A percentile compares a stretch with the other conserved stretches of the same genome.
Evolutionary conservation across 2,797 vertebrate species (phyloP).

Genomic region (Thaleichthys pacificus): DNA sequence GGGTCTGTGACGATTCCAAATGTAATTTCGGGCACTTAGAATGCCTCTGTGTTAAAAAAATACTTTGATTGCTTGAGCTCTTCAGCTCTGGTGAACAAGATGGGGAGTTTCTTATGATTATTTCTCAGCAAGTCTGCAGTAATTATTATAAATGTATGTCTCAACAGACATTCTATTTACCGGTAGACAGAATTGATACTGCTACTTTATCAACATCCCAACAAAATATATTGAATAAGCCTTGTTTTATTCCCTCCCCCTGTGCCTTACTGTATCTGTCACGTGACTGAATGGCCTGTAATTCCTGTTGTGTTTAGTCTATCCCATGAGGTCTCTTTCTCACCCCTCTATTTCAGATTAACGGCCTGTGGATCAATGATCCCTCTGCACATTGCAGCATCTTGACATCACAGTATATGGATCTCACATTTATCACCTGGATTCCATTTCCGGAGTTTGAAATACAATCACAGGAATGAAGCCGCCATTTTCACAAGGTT

Average conservation of each 20-base stretch:
- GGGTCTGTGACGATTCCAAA: neutral
- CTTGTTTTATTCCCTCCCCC: neutral
- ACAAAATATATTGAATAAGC: neutral
- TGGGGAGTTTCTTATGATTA: neutral
- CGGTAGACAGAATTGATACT: neutral
- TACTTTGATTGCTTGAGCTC: neutral
- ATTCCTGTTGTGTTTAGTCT: neutral
- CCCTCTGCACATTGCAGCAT: constrained; percentile 7
- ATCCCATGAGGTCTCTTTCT: constrained; percentile 7
- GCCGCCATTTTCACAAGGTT: constrained; percentile 10
- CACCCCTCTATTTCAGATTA: constrained; percentile 14
- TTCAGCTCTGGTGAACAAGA: neutral
- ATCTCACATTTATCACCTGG: constrained; percentile 23
- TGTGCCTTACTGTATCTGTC: neutral
- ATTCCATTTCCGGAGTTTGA: constrained; percentile 19
- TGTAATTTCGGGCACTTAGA: neutral
- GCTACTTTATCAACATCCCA: neutral
- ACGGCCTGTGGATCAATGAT: constrained; percentile 16
- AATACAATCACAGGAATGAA: constrained; percentile 11
- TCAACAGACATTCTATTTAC: neutral
- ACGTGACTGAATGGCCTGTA: constrained; percentile 5
- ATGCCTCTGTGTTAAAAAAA: neutral
- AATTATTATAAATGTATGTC: no score
- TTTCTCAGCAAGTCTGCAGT: neutral
- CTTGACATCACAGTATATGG: constrained; percentile 11